Evolutionary conservation across 2,888 invertebrate genomes (phyloP).

Genomic region (Malthinus seriepunctatus): DNA sequence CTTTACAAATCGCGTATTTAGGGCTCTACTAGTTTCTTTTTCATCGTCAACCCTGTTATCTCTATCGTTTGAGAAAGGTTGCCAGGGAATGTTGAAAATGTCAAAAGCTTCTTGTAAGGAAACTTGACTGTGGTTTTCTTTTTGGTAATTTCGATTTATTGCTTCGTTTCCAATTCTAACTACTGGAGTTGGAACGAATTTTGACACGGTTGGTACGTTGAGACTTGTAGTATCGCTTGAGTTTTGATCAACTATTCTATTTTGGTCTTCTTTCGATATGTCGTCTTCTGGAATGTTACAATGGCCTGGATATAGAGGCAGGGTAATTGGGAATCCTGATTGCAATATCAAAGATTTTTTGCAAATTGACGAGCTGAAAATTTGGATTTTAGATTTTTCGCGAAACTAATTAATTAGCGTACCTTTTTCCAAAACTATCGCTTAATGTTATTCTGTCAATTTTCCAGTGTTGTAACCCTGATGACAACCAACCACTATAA

Average conservation of each 20-base stretch:
- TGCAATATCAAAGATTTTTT: slow-evolving; percentile 73
- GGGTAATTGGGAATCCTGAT: slow-evolving; percentile 71
- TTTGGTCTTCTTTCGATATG: neutral
- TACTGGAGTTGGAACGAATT: slow-evolving; percentile 52
- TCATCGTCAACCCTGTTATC: slow-evolving; percentile 57
- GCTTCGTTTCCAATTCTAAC: slow-evolving; percentile 52
- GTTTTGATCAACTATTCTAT: slow-evolving; percentile 11
- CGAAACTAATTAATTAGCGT: slow-evolving; percentile 38
- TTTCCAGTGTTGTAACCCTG: slow-evolving; percentile 77
- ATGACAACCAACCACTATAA: slow-evolving; percentile 89
- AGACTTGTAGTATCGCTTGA: slow-evolving; percentile 3
- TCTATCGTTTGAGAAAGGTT: slow-evolving; percentile 54
- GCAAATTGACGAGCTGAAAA: slow-evolving; percentile 76
- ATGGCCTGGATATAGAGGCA: slow-evolving; percentile 77
- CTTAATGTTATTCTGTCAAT: slow-evolving; percentile 82
- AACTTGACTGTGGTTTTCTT: slow-evolving; percentile 33
- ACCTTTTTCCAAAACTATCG: slow-evolving; percentile 84
- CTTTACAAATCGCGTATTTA: slow-evolving; percentile 51
- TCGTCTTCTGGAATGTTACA: slow-evolving; percentile 68
- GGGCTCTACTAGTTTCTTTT: slow-evolving; percentile 63
- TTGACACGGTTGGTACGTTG: slow-evolving; percentile 31
- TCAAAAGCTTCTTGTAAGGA: slow-evolving; percentile 54
- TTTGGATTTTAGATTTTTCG: neutral
- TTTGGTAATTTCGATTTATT: slow-evolving; percentile 35
- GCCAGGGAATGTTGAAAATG: slow-evolving; percentile 56